Conservation (phyloP, 2,113 vertebrate species). For the Brienomyrus brachyistius region DNA sequence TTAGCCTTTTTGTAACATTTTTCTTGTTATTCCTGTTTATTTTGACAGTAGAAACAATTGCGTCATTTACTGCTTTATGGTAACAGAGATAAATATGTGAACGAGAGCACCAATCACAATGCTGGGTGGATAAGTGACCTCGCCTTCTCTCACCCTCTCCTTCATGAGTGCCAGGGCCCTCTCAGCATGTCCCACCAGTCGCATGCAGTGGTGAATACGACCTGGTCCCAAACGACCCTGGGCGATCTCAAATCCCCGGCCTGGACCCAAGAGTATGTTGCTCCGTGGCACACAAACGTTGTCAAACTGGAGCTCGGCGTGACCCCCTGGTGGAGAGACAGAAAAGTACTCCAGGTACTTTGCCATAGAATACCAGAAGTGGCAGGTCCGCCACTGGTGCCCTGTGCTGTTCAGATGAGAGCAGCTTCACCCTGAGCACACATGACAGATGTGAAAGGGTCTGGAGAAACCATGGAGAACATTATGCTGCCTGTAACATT, state of each 20-base stretch:
- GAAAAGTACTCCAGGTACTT: background rate
- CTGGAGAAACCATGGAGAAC: too few species aligned
- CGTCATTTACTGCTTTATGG: background rate
- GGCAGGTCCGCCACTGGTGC: too few species aligned
- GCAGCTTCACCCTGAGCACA: too few species aligned
- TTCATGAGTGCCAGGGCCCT: conserved; percentile 66
- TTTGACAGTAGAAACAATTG: background rate
- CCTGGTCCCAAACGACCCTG: conserved; percentile 83
- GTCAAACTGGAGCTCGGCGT: conserved; percentile 49
- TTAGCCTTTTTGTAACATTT: background rate
- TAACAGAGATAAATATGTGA: background rate
- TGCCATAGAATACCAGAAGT: too few species aligned
- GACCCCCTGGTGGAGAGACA: conserved; percentile 41
- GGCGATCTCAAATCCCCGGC: conserved; percentile 86
- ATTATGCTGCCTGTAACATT: too few species aligned
- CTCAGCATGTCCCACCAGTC: conserved; percentile 72
- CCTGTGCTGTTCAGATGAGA: too few species aligned
- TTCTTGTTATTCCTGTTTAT: background rate
- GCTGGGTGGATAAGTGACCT: background rate
- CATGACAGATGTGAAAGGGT: too few species aligned
- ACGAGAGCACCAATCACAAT: background rate
- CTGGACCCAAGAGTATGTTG: conserved; percentile 54
- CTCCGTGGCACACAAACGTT: conserved; percentile 49
- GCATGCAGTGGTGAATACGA: conserved; percentile 89
- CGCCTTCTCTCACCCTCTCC: conserved; percentile 40